Conservation (phyloP, 2,888 invertebrate species). For the Kuschelorhynchus macadamiae region DNA sequence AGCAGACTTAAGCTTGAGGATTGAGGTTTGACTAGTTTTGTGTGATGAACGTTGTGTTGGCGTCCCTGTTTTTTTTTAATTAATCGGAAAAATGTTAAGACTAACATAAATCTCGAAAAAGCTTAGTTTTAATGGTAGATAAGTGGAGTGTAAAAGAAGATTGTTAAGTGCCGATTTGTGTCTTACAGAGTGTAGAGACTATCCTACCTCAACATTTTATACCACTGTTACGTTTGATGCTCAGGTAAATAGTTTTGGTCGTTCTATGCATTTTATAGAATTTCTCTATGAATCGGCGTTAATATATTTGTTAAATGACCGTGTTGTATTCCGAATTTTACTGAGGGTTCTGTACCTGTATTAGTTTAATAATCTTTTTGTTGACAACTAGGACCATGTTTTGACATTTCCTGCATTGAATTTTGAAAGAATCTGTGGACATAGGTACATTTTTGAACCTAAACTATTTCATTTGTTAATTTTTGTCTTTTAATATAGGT, state of each 20-base stretch:
- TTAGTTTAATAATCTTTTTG: constrained; percentile 21
- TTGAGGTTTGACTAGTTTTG: constrained; percentile 40
- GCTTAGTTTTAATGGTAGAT: constrained; percentile 15
- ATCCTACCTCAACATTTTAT: constrained; percentile 46
- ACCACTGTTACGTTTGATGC: constrained; percentile 53
- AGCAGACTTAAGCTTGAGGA: constrained; percentile 20
- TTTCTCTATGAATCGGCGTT: constrained; percentile 9
- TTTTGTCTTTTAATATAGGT: too few species aligned
- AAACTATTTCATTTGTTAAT: constrained; percentile 11
- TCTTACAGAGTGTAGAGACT: constrained; percentile 30
- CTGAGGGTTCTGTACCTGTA: background rate
- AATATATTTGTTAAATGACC: background rate
- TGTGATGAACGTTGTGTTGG: constrained; percentile 55
- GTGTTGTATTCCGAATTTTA: background rate
- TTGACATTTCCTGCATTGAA: constrained; percentile 32
- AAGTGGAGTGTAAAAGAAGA: constrained; percentile 12
- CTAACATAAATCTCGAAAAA: constrained; percentile 28
- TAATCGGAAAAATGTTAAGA: constrained; percentile 31
- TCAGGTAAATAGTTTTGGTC: constrained; percentile 52
- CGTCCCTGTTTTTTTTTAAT: constrained; percentile 56
- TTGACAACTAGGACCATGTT: constrained; percentile 26
- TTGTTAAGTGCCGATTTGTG: constrained; percentile 34
- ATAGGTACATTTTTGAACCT: constrained; percentile 19
- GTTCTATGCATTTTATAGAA: constrained; percentile 21
- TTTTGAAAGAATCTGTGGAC: background rate